Conservation (phyloP, 1,140 invertebrate genomes). For the Anastatus disparis region DNA sequence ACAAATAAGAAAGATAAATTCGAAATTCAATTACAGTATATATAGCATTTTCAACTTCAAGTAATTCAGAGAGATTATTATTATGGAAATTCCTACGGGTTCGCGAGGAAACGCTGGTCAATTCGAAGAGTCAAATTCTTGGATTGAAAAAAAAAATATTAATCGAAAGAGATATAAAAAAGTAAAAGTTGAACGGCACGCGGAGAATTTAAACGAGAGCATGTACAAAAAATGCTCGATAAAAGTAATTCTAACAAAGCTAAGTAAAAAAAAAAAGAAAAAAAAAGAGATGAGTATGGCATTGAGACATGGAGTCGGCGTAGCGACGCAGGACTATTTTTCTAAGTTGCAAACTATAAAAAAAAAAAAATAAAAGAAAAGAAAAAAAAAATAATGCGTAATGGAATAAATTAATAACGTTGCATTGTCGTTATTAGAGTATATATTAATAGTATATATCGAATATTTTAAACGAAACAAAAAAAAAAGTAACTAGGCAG, state of each 20-base stretch:
- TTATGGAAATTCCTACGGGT: not conserved
- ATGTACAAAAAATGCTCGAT: not conserved
- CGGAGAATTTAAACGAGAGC: conserved; percentile 7
- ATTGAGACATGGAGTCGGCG: conserved; percentile 57
- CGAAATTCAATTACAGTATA: not conserved
- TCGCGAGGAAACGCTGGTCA: conserved; percentile 33
- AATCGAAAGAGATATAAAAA: not conserved
- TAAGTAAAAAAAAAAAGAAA: conserved; percentile 4
- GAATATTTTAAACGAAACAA: conserved; percentile 56
- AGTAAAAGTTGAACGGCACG: not conserved
- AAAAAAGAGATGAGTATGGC: conserved; percentile 28
- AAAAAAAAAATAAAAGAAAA: conserved; percentile 43
- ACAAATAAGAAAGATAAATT: too few species aligned
- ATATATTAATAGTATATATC: conserved; percentile 59
- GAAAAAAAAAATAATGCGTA: too few species aligned
- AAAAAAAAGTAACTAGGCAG: conserved; percentile 50
- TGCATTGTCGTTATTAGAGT: conserved; percentile 68
- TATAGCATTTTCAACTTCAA: not conserved
- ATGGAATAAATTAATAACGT: conserved; percentile 64
- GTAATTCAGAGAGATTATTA: not conserved
- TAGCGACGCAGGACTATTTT: conserved; percentile 62
- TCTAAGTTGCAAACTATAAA: conserved; percentile 67
- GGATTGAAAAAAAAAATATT: conserved; percentile 6
- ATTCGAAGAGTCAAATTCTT: conserved; percentile 38
- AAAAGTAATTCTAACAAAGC: not conserved